A percentile compares a stretch with the other conserved stretches of the same genome.
phyloP scores from a whole-genome alignment of 2,797 vertebrate genomes.

The Enteromius paludinosus region DNA sequence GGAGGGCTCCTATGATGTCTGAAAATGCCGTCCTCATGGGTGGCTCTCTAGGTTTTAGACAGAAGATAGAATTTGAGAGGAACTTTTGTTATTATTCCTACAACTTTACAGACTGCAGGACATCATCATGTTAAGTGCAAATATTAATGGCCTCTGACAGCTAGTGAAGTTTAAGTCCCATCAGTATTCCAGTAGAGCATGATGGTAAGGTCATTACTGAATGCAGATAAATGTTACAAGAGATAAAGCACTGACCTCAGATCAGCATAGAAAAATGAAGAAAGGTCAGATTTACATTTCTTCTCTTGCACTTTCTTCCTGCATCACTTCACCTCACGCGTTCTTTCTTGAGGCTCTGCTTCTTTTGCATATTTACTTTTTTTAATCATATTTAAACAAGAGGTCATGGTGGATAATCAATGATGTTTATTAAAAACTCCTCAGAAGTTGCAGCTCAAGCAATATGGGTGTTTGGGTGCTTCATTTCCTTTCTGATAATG shows the following conservation, averaged over 20 bases:
- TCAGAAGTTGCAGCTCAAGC: background rate
- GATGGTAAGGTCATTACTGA: slow-evolving; percentile 65
- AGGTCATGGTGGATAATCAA: background rate
- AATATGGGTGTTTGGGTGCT: background rate
- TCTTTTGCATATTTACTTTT: slow-evolving; percentile 8
- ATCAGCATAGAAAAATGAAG: slow-evolving; percentile 57
- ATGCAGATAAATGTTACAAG: slow-evolving; percentile 64
- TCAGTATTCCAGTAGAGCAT: slow-evolving; percentile 65
- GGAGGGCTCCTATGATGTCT: background rate
- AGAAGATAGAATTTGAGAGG: background rate
- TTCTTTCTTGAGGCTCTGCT: slow-evolving; percentile 18
- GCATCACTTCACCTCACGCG: slow-evolving; percentile 35
- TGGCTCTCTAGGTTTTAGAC: background rate
- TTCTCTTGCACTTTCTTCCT: slow-evolving; percentile 32
- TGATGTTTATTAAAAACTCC: background rate
- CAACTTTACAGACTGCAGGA: slow-evolving; percentile 43
- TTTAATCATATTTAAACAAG: slow-evolving; percentile 5
- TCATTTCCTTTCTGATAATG: slow-evolving; percentile 1
- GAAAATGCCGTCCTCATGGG: background rate
- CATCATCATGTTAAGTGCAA: slow-evolving; percentile 48
- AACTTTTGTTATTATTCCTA: slow-evolving; percentile 5
- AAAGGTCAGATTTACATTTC: slow-evolving; percentile 67
- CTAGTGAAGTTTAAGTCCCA: slow-evolving; percentile 54
- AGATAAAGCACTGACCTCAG: slow-evolving; percentile 66
- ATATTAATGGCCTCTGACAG: slow-evolving; percentile 59